Conservation (phyloP, 2,797 vertebrate species). For the Poeciliopsis turneri region DNA sequence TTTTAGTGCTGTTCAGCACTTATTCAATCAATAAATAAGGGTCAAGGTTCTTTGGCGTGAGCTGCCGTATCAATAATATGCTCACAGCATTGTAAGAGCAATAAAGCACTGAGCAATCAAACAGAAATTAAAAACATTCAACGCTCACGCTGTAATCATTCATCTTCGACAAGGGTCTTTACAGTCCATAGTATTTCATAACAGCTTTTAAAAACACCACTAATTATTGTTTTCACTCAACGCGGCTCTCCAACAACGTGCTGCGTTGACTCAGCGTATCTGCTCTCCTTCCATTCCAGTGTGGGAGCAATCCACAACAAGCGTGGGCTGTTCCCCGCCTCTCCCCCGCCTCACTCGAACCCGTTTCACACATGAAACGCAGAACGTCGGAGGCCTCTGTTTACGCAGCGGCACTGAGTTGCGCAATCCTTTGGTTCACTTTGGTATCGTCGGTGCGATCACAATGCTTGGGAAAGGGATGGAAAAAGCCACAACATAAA, state of each 20-base stretch:
- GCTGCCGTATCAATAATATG: conserved; percentile 4
- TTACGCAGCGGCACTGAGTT: not conserved
- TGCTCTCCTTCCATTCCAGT: conserved; percentile 38
- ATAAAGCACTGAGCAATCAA: conserved; percentile 15
- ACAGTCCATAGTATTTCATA: conserved; percentile 26
- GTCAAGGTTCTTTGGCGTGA: conserved; percentile 2
- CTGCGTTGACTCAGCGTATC: conserved; percentile 27
- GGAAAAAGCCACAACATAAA: not conserved
- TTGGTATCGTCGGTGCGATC: not conserved
- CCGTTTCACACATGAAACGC: not conserved
- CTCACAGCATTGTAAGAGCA: conserved; percentile 12
- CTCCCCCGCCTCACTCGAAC: not conserved
- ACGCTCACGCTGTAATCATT: conserved; percentile 32
- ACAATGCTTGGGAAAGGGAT: not conserved
- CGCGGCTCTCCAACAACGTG: conserved; percentile 38
- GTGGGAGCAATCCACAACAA: conserved; percentile 35
- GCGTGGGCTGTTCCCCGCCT: conserved; percentile 37
- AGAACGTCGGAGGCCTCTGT: not conserved
- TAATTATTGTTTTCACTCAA: conserved; percentile 55
- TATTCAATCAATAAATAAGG: not conserved
- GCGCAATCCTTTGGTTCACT: not conserved
- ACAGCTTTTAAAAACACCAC: conserved; percentile 33
- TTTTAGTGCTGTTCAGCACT: not conserved
- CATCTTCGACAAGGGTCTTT: conserved; percentile 23
- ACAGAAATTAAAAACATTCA: conserved; percentile 40